phyloP scores from a whole-genome alignment of 2,113 vertebrate species.

The Trichechus manatus region DNA sequence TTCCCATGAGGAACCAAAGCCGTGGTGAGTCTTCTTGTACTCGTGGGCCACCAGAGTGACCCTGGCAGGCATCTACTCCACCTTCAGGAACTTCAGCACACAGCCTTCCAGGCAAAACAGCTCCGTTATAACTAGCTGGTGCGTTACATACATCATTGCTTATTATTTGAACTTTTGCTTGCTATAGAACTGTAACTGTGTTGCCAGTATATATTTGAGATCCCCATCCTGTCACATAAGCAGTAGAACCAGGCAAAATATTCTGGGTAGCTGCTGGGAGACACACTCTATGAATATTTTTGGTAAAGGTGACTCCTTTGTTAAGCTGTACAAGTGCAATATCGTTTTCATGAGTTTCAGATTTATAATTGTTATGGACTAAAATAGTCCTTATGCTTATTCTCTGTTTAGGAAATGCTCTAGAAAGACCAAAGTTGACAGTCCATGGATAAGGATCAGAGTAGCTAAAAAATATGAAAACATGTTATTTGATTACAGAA shows the following conservation, averaged over 20 bases:
- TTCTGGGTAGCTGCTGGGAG: slow-evolving; percentile 76
- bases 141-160: slow-evolving; percentile 68
- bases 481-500: neutral
- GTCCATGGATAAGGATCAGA: slow-evolving; percentile 70
- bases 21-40: slow-evolving; percentile 88
- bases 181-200: slow-evolving; percentile 65
- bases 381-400: slow-evolving; percentile 54
- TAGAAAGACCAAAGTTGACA: slow-evolving; percentile 70
- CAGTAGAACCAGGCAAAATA: slow-evolving; percentile 54
- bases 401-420: neutral
- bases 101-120: slow-evolving; percentile 69
- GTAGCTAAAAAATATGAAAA: slow-evolving; percentile 52
- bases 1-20: slow-evolving; percentile 89
- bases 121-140: slow-evolving; percentile 61
- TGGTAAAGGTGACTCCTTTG: slow-evolving; percentile 49
- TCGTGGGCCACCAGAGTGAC: slow-evolving; percentile 95
- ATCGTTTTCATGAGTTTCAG: slow-evolving; percentile 72
- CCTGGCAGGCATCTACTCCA: slow-evolving; percentile 85
- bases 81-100: slow-evolving; percentile 72
- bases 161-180: slow-evolving; percentile 76
- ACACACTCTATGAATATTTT: slow-evolving; percentile 78
- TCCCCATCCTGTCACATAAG: slow-evolving; percentile 86
- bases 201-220: slow-evolving; percentile 61
- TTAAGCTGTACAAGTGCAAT: slow-evolving; percentile 77
- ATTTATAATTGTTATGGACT: slow-evolving; percentile 61